A percentile compares a stretch with the other conserved stretches of the same genome.
Conservation (phyloP, 2,888 invertebrate genomes). For the Rhingia campestris region DNA sequence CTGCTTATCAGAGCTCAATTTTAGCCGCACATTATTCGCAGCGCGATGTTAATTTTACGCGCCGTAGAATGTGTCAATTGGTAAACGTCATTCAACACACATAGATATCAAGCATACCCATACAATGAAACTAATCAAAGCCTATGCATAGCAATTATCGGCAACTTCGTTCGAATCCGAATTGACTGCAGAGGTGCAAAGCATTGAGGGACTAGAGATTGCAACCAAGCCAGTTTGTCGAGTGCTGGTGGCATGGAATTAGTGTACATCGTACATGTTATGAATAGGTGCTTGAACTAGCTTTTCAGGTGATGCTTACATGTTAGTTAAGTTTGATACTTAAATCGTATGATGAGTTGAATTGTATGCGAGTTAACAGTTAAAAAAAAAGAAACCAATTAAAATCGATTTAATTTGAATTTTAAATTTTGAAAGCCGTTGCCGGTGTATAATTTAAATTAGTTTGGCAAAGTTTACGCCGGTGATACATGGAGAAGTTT, state of each 20-base stretch:
- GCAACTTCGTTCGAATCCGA: not conserved
- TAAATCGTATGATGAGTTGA: not conserved
- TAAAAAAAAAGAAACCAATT: too few relatives aligned
- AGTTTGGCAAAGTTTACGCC: too few relatives aligned
- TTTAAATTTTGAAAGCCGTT: not conserved
- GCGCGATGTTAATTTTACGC: slow-evolving; percentile 3
- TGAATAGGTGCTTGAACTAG: slow-evolving; percentile 1
- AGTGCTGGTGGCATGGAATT: slow-evolving; percentile 8
- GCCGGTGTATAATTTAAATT: too few relatives aligned
- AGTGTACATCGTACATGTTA: not conserved
- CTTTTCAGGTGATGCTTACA: not conserved
- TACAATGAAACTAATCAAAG: not conserved
- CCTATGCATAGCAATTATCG: slow-evolving; percentile 12
- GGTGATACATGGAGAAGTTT: too few relatives aligned
- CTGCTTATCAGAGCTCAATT: slow-evolving; percentile 35
- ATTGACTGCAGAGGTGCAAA: not conserved
- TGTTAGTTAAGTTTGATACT: not conserved
- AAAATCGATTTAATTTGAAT: too few relatives aligned
- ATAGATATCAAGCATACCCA: not conserved
- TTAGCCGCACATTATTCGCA: slow-evolving; percentile 29
- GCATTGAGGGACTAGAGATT: not conserved
- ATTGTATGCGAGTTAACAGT: not conserved
- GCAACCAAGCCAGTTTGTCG: not conserved
- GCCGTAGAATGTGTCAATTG: not conserved
- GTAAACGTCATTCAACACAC: slow-evolving; percentile 26